Evolutionary conservation across 2,888 invertebrate species (phyloP).

Genomic region (Macropis europaea): DNA sequence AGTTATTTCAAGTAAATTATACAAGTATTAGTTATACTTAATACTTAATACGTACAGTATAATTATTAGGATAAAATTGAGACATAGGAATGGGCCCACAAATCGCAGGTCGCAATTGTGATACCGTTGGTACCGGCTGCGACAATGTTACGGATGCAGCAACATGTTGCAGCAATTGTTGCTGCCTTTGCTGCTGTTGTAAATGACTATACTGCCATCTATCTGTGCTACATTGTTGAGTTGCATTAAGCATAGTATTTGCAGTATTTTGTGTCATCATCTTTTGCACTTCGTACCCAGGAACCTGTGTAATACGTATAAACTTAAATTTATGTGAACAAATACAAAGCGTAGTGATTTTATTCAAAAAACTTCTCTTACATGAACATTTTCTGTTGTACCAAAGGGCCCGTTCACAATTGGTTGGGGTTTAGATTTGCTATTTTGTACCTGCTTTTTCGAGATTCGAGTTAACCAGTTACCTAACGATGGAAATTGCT

Average conservation of each 20-base stretch:
- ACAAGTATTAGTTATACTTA: no score
- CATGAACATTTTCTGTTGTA: slow-evolving; percentile 22
- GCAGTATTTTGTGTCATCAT: background rate
- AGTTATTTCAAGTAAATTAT: no score
- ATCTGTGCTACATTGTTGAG: slow-evolving; percentile 57
- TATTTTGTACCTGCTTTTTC: slow-evolving; percentile 41
- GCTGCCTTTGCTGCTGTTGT: slow-evolving; percentile 53
- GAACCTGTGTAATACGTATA: slow-evolving; percentile 12
- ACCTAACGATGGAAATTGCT: slow-evolving; percentile 73
- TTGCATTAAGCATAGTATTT: slow-evolving; percentile 47
- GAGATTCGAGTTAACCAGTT: slow-evolving; percentile 70
- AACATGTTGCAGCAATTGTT: slow-evolving; percentile 44
- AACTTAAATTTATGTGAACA: background rate
- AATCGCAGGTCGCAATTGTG: slow-evolving; percentile 50
- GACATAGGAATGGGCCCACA: slow-evolving; percentile 61
- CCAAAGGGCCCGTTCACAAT: background rate
- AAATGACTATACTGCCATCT: slow-evolving; percentile 53
- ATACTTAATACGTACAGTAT: slow-evolving; percentile 58
- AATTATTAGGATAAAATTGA: slow-evolving; percentile 65
- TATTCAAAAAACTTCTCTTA: slow-evolving; percentile 15
- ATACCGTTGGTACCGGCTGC: slow-evolving; percentile 46
- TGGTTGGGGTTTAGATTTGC: slow-evolving; percentile 41
- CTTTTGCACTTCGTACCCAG: slow-evolving; percentile 52
- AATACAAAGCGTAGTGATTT: background rate
- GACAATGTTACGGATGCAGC: slow-evolving; percentile 30